Percentiles rank a stretch among this genome's conserved stretches.
Conservation (phyloP, 2,888 invertebrate species). For the Alitta virens region DNA sequence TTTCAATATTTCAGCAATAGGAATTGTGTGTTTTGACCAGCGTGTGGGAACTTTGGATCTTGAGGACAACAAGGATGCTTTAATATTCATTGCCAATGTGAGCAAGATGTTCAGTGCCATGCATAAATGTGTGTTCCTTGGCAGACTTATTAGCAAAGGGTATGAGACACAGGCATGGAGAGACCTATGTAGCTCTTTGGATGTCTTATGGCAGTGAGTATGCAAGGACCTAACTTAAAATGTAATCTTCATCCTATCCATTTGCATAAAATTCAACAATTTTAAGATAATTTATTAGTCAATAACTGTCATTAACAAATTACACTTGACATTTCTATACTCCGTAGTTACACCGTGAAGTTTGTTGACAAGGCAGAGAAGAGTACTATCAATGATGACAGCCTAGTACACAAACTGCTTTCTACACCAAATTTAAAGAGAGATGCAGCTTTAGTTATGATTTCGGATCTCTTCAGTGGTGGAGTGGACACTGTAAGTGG, state of each 20-base stretch:
- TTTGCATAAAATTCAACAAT: too few species aligned
- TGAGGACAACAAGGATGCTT: not conserved
- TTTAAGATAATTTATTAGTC: too few species aligned
- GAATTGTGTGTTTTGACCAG: slow-evolving; percentile 14
- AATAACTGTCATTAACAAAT: too few species aligned
- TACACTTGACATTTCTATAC: too few species aligned
- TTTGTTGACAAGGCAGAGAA: too few species aligned
- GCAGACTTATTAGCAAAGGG: slow-evolving; percentile 1
- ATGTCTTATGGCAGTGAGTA: slow-evolving; percentile 4
- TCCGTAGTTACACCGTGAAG: too few species aligned
- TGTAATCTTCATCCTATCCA: too few species aligned
- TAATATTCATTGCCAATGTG: slow-evolving; percentile 1
- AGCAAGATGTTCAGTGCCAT: slow-evolving; percentile 3
- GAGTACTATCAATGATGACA: not conserved
- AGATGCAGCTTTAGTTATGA: slow-evolving; percentile 8
- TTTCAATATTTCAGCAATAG: slow-evolving; percentile 14
- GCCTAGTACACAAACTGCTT: slow-evolving; percentile 1
- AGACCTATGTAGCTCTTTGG: not conserved
- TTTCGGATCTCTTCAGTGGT: slow-evolving; percentile 17
- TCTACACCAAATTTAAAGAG: slow-evolving; percentile 1
- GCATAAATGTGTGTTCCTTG: slow-evolving; percentile 1
- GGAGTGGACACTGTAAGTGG: slow-evolving; percentile 22
- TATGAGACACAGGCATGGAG: not conserved
- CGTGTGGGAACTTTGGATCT: slow-evolving; percentile 8
- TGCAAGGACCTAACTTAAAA: too few species aligned